Percentiles rank a stretch among this genome's conserved stretches.
Evolutionary conservation across 2,113 vertebrate genomes (phyloP).

Genomic region (Indicator indicator): DNA sequence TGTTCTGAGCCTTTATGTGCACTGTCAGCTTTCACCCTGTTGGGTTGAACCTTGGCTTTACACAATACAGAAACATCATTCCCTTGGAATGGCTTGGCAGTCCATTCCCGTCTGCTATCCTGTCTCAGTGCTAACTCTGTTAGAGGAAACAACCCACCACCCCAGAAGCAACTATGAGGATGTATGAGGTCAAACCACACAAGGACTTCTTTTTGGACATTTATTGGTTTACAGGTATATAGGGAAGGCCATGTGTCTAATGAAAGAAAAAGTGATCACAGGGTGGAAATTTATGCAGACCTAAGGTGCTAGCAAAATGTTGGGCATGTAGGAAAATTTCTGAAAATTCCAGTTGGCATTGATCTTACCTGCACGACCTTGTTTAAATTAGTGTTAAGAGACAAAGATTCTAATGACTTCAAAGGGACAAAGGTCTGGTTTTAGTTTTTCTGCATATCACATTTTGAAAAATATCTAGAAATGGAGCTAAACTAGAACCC

Average conservation of each 20-base stretch:
- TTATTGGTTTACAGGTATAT: background rate
- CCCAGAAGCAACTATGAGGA: background rate
- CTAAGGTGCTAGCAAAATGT: background rate
- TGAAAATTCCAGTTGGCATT: background rate
- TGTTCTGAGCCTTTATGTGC: background rate
- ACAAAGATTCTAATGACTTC: background rate
- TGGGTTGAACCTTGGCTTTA: background rate
- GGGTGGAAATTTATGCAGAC: background rate
- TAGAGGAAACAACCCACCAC: background rate
- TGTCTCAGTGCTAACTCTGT: background rate
- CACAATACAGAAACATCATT: background rate
- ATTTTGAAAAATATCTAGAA: background rate
- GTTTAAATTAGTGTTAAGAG: background rate
- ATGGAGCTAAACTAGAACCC: background rate
- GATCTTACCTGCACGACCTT: background rate
- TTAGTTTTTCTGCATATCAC: background rate
- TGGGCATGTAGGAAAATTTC: background rate
- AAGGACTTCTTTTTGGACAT: background rate
- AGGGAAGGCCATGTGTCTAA: background rate
- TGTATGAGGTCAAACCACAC: background rate
- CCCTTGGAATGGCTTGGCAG: background rate
- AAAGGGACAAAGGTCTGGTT: background rate
- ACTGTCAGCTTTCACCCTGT: background rate
- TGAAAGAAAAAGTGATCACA: background rate
- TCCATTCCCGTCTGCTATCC: slow-evolving; percentile 16